Conservation (phyloP, 2,888 invertebrate species). For the Dorcus hopei region DNA sequence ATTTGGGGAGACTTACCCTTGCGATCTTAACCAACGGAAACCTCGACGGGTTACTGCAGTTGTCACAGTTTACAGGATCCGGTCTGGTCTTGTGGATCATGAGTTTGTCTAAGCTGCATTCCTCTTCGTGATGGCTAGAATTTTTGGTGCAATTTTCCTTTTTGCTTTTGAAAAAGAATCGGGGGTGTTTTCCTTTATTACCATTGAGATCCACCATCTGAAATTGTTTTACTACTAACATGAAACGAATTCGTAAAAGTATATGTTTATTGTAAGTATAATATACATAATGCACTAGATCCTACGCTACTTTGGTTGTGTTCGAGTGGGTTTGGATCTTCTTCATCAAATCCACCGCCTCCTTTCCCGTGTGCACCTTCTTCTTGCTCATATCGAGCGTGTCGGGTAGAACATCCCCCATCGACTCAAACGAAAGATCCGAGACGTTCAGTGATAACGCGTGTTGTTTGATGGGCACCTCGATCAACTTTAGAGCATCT, state of each 20-base stretch:
- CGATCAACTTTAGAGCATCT: constrained; percentile 38
- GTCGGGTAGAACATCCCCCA: constrained; percentile 46
- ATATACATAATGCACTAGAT: neutral
- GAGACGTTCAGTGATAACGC: constrained; percentile 39
- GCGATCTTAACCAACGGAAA: no score
- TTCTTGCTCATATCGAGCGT: constrained; percentile 41
- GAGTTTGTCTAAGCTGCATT: no score
- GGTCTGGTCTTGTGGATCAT: no score
- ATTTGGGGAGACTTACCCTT: no score
- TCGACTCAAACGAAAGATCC: constrained; percentile 44
- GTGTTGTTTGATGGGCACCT: constrained; percentile 40
- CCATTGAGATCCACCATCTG: no score
- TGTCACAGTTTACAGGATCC: no score
- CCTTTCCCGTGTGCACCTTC: constrained; percentile 36
- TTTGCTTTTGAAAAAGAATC: no score
- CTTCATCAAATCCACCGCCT: constrained; percentile 19
- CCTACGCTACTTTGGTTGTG: neutral
- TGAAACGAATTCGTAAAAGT: neutral
- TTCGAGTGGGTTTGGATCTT: constrained; percentile 4
- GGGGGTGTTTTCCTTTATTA: no score
- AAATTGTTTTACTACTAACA: no score
- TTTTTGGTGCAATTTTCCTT: no score
- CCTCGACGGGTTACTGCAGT: no score
- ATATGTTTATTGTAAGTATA: neutral
- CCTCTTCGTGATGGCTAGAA: no score